These are phyloP conservation scores for Chelonoidis abingdonii DNA, from an alignment of 2,113 vertebrate genomes.

Conservation along the genomic window DNA sequence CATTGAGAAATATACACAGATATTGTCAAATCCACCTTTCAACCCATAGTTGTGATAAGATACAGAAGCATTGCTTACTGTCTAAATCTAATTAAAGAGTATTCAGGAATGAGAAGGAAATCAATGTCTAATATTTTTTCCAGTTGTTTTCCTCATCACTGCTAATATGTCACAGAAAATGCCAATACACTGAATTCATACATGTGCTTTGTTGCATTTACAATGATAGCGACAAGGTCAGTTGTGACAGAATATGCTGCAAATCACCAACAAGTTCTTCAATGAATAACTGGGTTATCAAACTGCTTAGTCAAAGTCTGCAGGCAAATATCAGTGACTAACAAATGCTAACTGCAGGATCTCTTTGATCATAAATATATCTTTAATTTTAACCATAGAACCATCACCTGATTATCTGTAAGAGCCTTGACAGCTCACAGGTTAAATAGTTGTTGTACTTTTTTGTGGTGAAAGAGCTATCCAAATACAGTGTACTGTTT, in stretches of 20 bases:
- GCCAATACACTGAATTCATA: constrained; percentile 83
- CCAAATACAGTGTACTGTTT: not conserved
- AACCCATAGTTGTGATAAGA: constrained; percentile 5
- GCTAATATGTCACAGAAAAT: constrained; percentile 72
- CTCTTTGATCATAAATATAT: not conserved
- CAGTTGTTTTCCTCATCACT: constrained; percentile 84
- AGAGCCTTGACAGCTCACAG: not conserved
- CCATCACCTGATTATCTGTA: not conserved
- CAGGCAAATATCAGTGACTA: constrained; percentile 6
- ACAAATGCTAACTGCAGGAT: not conserved
- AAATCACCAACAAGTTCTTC: constrained; percentile 62
- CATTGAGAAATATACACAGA: not conserved
- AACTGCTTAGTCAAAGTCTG: constrained; percentile 11
- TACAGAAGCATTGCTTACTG: constrained; percentile 84
- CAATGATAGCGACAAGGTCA: constrained; percentile 78
- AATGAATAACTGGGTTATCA: constrained; percentile 46
- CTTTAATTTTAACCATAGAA: constrained; percentile 33
- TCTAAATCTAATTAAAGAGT: constrained; percentile 90
- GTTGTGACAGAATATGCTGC: constrained; percentile 66
- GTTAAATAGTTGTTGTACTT: not conserved
- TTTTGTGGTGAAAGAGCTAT: not conserved
- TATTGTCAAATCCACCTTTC: constrained; percentile 6
- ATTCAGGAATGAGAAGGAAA: constrained; percentile 76
- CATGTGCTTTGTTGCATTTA: constrained; percentile 75
- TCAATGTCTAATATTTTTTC: constrained; percentile 89